phyloP scores from a whole-genome alignment of 1,140 invertebrate genomes.

The Trypoxylus dichotomus region DNA sequence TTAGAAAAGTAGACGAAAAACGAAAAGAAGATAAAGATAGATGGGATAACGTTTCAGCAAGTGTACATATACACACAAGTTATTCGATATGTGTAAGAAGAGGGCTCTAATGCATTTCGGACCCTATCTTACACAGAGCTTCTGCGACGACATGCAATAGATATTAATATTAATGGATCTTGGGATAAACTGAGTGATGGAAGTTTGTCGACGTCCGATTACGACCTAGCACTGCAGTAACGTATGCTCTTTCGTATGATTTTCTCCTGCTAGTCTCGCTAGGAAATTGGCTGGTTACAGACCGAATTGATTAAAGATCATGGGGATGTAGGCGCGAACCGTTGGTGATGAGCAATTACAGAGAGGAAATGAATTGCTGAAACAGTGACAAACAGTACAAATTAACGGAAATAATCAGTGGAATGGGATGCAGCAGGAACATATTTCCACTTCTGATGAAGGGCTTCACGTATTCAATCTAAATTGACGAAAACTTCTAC shows the following conservation, averaged over 20 bases:
- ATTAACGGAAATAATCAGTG: conserved; percentile 28
- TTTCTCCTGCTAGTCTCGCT: conserved; percentile 3
- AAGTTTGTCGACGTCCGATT: background rate
- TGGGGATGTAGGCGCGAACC: conserved; percentile 6
- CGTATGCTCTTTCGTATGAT: background rate
- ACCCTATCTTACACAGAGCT: background rate
- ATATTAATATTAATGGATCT: conserved; percentile 30
- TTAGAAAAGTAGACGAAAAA: conserved; percentile 15
- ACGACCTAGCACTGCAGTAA: background rate
- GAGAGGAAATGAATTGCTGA: conserved; percentile 28
- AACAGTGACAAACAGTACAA: conserved; percentile 30
- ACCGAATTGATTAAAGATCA: conserved; percentile 1
- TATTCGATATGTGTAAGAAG: conserved; percentile 27
- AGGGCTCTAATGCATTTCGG: conserved; percentile 18
- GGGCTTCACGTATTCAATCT: background rate
- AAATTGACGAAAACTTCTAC: background rate
- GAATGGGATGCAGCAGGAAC: background rate
- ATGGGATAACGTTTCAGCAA: conserved; percentile 11
- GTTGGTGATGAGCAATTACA: conserved; percentile 21
- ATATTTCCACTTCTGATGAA: background rate
- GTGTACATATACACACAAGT: conserved; percentile 5
- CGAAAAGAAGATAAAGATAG: conserved; percentile 10
- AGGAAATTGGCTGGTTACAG: conserved; percentile 17
- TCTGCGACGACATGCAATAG: conserved; percentile 22
- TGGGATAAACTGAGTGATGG: conserved; percentile 8